A percentile compares a stretch with the other conserved stretches of the same genome.
Conservation (phyloP, 2,888 invertebrate species). For the Catotricha subobsoleta region DNA sequence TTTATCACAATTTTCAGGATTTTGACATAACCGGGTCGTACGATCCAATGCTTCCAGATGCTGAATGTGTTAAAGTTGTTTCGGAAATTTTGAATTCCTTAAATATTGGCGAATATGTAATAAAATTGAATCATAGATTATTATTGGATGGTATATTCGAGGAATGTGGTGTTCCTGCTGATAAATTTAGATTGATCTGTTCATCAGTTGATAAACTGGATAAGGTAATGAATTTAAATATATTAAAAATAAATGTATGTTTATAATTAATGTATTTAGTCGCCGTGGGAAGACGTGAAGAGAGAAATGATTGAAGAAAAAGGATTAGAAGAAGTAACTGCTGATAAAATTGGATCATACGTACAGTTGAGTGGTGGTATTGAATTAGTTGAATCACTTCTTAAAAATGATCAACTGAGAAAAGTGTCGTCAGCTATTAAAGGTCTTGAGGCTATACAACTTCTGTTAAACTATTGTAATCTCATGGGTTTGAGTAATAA, state of each 20-base stretch:
- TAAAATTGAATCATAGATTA: conserved; percentile 89
- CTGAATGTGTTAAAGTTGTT: conserved; percentile 87
- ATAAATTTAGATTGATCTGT: conserved; percentile 83
- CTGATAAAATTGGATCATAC: conserved; percentile 75
- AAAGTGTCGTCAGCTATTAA: conserved; percentile 49
- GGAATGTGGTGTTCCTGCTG: conserved; percentile 79
- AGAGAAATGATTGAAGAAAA: conserved; percentile 88
- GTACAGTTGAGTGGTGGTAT: conserved; percentile 64
- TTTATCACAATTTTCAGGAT: conserved; percentile 43
- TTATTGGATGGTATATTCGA: conserved; percentile 95
- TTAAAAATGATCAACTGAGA: conserved; percentile 45
- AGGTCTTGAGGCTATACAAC: conserved; percentile 64
- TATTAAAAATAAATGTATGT: too few relatives aligned
- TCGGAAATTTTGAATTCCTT: conserved; percentile 70
- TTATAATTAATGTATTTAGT: too few relatives aligned
- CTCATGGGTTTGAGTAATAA: conserved; percentile 60
- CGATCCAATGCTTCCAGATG: conserved; percentile 94
- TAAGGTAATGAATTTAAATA: conserved; percentile 42
- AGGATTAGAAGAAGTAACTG: conserved; percentile 56
- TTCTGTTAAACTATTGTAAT: conserved; percentile 71
- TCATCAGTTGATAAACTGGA: conserved; percentile 97
- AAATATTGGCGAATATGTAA: conserved; percentile 68
- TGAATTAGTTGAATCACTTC: conserved; percentile 56
- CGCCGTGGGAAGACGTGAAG: conserved; percentile 86
- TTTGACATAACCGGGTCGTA: conserved; percentile 97